Evolutionary conservation across 2,888 invertebrate genomes (phyloP).

Genomic region (Drosophila meridiana): DNA sequence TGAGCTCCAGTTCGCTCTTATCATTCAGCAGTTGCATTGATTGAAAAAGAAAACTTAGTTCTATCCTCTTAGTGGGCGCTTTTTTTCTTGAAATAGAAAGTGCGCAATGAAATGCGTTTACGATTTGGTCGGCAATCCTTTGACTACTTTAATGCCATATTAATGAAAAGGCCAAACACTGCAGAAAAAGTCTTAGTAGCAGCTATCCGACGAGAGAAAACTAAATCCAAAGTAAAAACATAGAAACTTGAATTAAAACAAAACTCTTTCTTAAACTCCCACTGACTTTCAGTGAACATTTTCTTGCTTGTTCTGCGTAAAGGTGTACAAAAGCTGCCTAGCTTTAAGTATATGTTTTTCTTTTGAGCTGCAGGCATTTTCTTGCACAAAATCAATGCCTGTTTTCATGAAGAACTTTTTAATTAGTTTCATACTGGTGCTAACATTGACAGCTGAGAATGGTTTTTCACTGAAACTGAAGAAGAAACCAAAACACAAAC

Average conservation of each 20-base stretch:
- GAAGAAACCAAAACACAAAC: background rate
- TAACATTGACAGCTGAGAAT: conserved; percentile 39
- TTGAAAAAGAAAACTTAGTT: background rate
- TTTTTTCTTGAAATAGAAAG: background rate
- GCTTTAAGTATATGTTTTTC: background rate
- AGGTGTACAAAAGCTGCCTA: background rate
- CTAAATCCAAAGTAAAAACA: background rate
- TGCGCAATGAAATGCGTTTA: background rate
- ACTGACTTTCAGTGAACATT: background rate
- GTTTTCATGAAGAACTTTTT: conserved; percentile 41
- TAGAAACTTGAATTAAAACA: background rate
- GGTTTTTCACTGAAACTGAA: conserved; percentile 9
- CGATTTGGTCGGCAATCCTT: background rate
- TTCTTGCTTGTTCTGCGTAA: background rate
- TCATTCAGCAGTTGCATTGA: background rate
- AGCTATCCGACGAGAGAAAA: background rate
- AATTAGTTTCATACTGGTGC: conserved; percentile 56
- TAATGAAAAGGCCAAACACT: background rate
- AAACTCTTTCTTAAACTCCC: background rate
- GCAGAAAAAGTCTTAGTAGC: background rate
- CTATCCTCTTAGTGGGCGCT: conserved; percentile 3
- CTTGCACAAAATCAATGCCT: conserved; percentile 6
- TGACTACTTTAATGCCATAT: background rate
- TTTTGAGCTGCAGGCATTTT: background rate
- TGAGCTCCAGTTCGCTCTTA: background rate